These are phyloP conservation scores for Cydia pomonella DNA, from an alignment of 1,140 invertebrate species.

Conservation along the genomic window DNA sequence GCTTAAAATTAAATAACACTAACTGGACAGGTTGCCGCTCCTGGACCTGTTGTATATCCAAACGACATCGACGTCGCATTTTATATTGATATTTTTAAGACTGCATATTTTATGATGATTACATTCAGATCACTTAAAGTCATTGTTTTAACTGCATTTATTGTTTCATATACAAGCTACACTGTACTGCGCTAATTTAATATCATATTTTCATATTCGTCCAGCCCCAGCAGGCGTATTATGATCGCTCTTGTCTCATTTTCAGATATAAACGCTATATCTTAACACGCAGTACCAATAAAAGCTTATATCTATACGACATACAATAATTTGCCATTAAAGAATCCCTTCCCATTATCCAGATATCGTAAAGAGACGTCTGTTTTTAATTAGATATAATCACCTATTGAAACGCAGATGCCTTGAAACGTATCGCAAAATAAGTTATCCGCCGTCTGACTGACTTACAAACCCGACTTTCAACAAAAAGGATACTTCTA, in stretches of 20 bases:
- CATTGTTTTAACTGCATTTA: neutral
- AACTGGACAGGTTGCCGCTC: neutral
- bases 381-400: conserved; percentile 8
- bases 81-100: conserved; percentile 25
- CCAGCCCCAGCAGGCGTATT: no score
- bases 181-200: neutral
- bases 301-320: no score
- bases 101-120: conserved; percentile 25
- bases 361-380: neutral
- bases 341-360: conserved; percentile 2
- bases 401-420: conserved; percentile 15
- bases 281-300: no score
- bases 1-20: conserved; percentile 7
- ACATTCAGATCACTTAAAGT: neutral
- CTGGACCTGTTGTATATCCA: neutral
- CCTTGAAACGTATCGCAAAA: conserved; percentile 11
- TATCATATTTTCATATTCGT: neutral
- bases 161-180: neutral
- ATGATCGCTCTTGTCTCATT: no score
- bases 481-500: conserved; percentile 26
- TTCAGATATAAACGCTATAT: no score
- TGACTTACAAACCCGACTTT: conserved; percentile 1
- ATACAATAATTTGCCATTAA: neutral
- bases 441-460: conserved; percentile 1
- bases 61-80: conserved; percentile 12